A percentile compares a stretch with the other conserved stretches of the same genome.
phyloP scores from a whole-genome alignment of 2,113 vertebrate species.

The Platycercus adscitus region DNA sequence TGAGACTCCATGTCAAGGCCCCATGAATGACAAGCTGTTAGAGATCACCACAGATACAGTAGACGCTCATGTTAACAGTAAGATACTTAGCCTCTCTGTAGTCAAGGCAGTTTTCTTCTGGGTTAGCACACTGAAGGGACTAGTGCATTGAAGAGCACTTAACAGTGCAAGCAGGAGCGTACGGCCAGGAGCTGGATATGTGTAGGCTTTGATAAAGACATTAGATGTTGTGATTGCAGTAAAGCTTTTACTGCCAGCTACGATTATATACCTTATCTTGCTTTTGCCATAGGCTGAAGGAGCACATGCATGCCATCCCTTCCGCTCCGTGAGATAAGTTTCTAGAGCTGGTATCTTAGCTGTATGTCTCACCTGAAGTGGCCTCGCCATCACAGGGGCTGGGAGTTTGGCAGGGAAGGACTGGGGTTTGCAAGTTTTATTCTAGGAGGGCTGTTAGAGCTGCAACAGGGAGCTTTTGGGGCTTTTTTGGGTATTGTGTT shows the following conservation, averaged over 20 bases:
- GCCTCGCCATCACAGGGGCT: background rate
- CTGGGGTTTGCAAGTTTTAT: background rate
- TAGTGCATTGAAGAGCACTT: background rate
- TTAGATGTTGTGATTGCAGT: background rate
- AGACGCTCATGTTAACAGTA: background rate
- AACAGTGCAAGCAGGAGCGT: background rate
- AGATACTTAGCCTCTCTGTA: background rate
- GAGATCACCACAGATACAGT: background rate
- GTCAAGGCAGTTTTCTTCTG: background rate
- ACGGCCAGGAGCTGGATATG: background rate
- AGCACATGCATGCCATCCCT: background rate
- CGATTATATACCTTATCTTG: background rate
- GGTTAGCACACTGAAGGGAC: background rate
- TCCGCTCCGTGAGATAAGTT: background rate
- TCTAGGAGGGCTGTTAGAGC: background rate
- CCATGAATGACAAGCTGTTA: background rate
- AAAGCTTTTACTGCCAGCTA: background rate
- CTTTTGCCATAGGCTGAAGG: background rate
- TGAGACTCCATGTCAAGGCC: background rate
- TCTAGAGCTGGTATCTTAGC: background rate
- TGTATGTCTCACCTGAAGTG: background rate
- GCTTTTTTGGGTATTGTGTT: background rate
- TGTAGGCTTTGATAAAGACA: background rate
- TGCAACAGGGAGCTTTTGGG: background rate
- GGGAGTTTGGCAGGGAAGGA: background rate